phyloP scores from a whole-genome alignment of 2,113 vertebrate species.

The Chamaetylas fuelleborni region DNA sequence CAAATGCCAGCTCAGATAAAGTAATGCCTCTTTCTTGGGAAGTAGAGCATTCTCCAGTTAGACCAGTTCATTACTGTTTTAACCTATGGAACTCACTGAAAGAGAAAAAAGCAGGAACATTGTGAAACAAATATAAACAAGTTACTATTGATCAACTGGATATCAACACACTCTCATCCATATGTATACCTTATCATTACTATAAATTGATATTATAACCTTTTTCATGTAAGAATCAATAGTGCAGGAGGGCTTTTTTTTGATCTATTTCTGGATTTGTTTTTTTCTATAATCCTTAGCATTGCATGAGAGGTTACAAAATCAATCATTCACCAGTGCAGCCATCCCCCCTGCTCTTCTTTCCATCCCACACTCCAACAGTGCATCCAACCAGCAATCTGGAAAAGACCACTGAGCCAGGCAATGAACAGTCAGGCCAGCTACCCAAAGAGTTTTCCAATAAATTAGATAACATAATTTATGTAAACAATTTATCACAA shows the following conservation, averaged over 20 bases:
- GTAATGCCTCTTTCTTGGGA: neutral
- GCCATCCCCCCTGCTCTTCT: neutral
- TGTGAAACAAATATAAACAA: neutral
- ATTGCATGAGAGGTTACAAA: rapidly evolving
- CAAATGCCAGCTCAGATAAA: neutral
- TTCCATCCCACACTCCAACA: neutral
- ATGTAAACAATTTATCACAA: neutral
- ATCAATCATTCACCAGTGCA: neutral
- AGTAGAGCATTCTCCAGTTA: neutral
- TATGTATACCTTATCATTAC: neutral
- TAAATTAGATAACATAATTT: neutral
- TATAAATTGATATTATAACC: neutral
- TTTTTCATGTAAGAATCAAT: neutral
- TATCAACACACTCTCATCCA: neutral
- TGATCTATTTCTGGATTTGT: neutral
- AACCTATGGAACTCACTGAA: neutral
- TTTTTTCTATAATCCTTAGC: neutral
- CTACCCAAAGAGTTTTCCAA: neutral
- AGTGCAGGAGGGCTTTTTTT: neutral
- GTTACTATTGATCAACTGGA: neutral
- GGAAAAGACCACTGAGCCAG: neutral
- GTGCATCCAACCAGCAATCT: neutral
- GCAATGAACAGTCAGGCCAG: neutral
- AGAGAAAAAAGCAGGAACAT: neutral
- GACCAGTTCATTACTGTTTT: neutral